Evolutionary conservation across 2,888 invertebrate species (phyloP), one percentile per base, ranked within the genome.

Genomic region (Macrosiphum euphorbiae): DNA sequence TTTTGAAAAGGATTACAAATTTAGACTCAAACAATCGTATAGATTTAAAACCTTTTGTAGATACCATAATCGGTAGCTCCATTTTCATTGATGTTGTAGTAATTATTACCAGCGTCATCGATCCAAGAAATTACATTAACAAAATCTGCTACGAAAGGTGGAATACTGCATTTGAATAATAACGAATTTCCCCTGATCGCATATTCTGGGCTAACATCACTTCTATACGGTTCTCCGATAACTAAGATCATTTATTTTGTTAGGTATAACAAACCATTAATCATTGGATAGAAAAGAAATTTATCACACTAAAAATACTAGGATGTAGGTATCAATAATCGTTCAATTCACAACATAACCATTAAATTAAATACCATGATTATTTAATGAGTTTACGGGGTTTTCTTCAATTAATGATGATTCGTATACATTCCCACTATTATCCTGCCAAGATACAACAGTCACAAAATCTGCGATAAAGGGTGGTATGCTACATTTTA

Each of bases 101-200:
- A 97, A 95, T 97, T 97, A 96, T 97, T 97, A 94, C 97, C 97
- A 95, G 97, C 97, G 96, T 98, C 98, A 95, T 98, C 98, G 95
- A 98, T 98, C 98, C 98, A 98, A 90, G 98, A 98, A 93, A 98
- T 96, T 95, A 99, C 98, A 95, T 96, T 97, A 95, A 99, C 98
- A 96, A 98, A 98, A 96, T 99, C 98, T 95, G 98, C 98, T 95
- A 98, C 98, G 96, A 98, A 99, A 95, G 98, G 98, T 90, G 99
- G 99, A 95, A 98, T 98, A 95, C 98, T 98, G 96, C 98, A 98
- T 96, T 98, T 98, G 95, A 98, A 96, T 95, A 98, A 97, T 94
- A 98, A 98, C 95, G 98, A 97, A 96, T 98, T 98, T 95, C 98
- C 98, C 95, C 98, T 97, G 95, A 98, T 98, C 94, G 98, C 98